Percentiles rank a stretch among this genome's conserved stretches.
Evolutionary conservation across 2,797 vertebrate genomes (phyloP).

Genomic region (Eulemur coronatus): DNA sequence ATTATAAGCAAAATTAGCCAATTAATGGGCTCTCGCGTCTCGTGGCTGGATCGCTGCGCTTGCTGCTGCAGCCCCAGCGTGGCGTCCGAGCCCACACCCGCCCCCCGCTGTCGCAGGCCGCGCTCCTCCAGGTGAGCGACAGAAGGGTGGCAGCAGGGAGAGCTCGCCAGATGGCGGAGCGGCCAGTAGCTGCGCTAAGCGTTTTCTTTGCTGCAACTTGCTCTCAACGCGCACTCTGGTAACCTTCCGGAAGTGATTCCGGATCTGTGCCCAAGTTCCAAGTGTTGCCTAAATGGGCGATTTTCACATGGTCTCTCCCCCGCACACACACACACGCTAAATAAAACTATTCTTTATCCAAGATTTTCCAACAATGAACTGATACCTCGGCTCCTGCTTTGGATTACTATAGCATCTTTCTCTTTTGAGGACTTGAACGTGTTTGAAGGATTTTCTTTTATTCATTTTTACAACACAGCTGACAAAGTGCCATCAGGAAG

Average conservation of each 20-base stretch:
- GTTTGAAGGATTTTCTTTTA: background rate
- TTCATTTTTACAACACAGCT: background rate
- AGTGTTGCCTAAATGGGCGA: background rate
- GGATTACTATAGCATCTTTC: background rate
- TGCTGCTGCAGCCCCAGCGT: background rate
- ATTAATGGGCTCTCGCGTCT: constrained; percentile 37
- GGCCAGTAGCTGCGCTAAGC: constrained; percentile 6
- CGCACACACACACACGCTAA: no score
- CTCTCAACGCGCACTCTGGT: background rate
- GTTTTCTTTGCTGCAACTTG: background rate
- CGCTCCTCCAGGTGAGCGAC: constrained; percentile 39
- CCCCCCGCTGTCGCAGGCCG: background rate
- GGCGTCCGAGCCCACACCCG: background rate
- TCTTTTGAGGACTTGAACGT: constrained; percentile 23
- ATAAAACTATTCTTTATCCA: background rate
- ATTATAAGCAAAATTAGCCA: constrained; percentile 70
- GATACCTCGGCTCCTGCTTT: background rate
- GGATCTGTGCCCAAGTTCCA: background rate
- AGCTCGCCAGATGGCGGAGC: constrained; percentile 42
- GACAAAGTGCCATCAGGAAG: background rate
- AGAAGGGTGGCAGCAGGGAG: background rate
- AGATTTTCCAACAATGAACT: background rate
- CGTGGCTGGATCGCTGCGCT: background rate
- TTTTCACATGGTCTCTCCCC: background rate
- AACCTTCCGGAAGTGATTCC: constrained; percentile 42